Conservation (phyloP, 2,113 vertebrate species). For the Colinus virginianus region DNA sequence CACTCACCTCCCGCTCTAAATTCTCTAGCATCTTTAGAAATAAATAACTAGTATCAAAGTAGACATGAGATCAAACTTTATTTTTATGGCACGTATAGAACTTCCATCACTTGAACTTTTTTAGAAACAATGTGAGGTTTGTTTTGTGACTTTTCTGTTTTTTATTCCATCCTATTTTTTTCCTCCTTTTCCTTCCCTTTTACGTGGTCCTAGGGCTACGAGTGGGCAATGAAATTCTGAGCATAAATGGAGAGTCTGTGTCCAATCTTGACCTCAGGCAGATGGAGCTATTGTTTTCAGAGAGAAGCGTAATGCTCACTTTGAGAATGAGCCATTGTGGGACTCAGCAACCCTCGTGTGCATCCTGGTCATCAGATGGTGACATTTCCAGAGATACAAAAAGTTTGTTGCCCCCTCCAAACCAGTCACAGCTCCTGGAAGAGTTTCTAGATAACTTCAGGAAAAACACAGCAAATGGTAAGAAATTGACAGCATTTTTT, state of each 20-base stretch:
- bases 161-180: not conserved
- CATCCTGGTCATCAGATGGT: conserved; percentile 67
- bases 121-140: not conserved
- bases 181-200: not conserved
- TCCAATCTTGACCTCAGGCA: conserved; percentile 86
- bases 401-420: conserved; percentile 64
- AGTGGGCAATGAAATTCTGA: conserved; percentile 90
- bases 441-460: conserved; percentile 85
- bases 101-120: not conserved
- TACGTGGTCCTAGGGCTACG: conserved; percentile 80
- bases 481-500: not conserved
- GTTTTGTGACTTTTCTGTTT: not conserved
- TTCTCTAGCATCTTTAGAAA: not conserved
- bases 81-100: not conserved
- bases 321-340: conserved; percentile 72
- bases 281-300: conserved; percentile 90
- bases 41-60: not conserved
- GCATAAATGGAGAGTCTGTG: conserved; percentile 87
- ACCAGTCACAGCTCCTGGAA: conserved; percentile 80
- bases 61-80: not conserved
- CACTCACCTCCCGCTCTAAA: not conserved
- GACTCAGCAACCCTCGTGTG: conserved; percentile 46
- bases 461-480: conserved; percentile 88
- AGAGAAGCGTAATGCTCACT: conserved; percentile 84
- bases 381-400: conserved; percentile 63